Evolutionary conservation across 2,113 vertebrate species (phyloP).

Genomic region (Hemiscyllium ocellatum): DNA sequence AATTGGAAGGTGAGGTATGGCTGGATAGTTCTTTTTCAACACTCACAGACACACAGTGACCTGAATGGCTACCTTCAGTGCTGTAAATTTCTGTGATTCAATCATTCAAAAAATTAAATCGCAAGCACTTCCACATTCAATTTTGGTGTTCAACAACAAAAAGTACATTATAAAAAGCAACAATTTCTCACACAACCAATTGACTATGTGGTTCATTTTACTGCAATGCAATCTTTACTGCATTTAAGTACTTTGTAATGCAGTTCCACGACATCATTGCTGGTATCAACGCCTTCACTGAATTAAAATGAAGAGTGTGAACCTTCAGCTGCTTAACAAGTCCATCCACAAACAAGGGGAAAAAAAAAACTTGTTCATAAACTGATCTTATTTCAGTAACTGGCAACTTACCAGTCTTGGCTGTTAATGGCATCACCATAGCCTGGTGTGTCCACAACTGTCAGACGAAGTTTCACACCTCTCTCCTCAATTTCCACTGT

Average conservation of each 20-base stretch:
- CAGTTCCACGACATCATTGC: background rate
- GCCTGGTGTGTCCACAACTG: conserved; percentile 85
- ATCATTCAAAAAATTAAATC: background rate
- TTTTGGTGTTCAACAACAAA: background rate
- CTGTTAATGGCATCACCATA: conserved; percentile 90
- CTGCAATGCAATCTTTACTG: background rate
- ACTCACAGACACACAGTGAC: background rate
- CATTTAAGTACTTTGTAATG: background rate
- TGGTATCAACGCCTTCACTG: background rate
- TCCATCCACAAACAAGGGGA: no score
- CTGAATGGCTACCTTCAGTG: background rate
- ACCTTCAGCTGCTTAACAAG: background rate
- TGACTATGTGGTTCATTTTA: background rate
- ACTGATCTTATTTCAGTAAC: background rate
- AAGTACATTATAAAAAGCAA: background rate
- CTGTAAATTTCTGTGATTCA: background rate
- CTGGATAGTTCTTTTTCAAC: background rate
- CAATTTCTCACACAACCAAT: background rate
- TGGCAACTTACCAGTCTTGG: conserved; percentile 74
- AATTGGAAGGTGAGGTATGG: background rate
- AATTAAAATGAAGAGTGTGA: background rate
- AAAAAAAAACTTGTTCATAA: background rate
- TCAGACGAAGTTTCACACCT: conserved; percentile 84
- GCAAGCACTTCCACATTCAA: background rate
- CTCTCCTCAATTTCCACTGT: conserved; percentile 88